Base-by-base conservation (phyloP, 2,113 vertebrate genomes). In the Cyprinodon brontotheroides region DNA sequence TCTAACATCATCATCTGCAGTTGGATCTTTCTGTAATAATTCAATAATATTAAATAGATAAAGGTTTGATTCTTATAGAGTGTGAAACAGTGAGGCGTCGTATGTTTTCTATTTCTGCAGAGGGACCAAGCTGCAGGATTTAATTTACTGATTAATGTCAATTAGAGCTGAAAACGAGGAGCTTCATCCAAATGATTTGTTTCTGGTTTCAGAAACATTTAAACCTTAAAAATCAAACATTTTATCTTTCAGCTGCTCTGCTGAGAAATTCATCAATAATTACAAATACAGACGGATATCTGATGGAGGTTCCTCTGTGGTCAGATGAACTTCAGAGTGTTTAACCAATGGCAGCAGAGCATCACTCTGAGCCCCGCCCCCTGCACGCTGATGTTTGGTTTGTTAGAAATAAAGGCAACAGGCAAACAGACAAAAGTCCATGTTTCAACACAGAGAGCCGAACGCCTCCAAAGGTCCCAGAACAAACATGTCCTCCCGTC, bases 381-480 rank as follows among this genome's bases (percentile, higher is more conserved):
- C 70, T 37, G 17, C 39, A 65, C 0, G 1, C 78, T 74, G 22
- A 13, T 74, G 79, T 84, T 84, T 80, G 78, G 0, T 80, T 53
- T 61, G n/a, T 9, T 29, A 48, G 40, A 72, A 59, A 68, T 14
- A 40, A 41, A 41, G 5, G 15, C 17, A 53, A 20, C 45, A 68
- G 4, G 65, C 66, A 80, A 83, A 80, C 75, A 80, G 77, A 78
- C 4, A 60, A 83, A 48, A 77, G 86, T 88, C 80, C 86, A 83
- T 1, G 61, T 79, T 63, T 29, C 61, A 81, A 12, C 20, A 29
- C 20, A 48, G 5, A 6, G 41, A 77, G n/a, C 3, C 10, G 38
- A 65, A 36, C 53, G 37, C 14, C 36, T 37, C 22, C 45, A 29
- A 11, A 2, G 29, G 7, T 13, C 39, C 14, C 0, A 1, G 13